Evolutionary conservation across 2,888 invertebrate species (phyloP).

Genomic region (Zonitis immaculata): DNA sequence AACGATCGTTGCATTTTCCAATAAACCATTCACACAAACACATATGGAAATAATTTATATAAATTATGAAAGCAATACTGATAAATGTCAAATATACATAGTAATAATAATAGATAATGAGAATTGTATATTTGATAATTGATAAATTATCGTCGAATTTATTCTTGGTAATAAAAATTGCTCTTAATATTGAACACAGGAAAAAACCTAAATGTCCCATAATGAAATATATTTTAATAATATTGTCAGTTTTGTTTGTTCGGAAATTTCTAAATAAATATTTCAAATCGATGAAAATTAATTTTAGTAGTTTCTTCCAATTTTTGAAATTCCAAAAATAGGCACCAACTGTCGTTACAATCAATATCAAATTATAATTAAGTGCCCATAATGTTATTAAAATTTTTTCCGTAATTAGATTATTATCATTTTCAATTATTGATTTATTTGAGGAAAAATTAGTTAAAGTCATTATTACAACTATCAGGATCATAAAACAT

Average conservation of each 20-base stretch:
- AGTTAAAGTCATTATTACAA: too few relatives aligned
- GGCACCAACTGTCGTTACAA: background rate
- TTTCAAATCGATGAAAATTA: background rate
- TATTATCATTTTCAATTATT: too few relatives aligned
- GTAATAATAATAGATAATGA: background rate
- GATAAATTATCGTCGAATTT: background rate
- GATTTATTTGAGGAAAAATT: too few relatives aligned
- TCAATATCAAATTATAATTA: background rate
- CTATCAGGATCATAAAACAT: too few relatives aligned
- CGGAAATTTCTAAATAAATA: background rate
- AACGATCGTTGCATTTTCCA: too few relatives aligned
- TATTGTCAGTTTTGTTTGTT: background rate
- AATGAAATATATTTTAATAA: background rate
- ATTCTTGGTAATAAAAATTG: background rate
- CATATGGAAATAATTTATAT: background rate
- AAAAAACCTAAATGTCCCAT: background rate
- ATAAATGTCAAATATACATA: too few relatives aligned
- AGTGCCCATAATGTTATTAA: background rate
- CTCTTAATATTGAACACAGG: background rate
- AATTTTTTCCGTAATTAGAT: too few relatives aligned
- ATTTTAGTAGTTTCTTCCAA: background rate
- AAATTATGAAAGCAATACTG: background rate
- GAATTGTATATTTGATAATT: background rate
- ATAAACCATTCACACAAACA: background rate
- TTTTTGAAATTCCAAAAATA: background rate